phyloP scores from a whole-genome alignment of 2,797 vertebrate genomes.

The Triplophysa yarkandensis region DNA sequence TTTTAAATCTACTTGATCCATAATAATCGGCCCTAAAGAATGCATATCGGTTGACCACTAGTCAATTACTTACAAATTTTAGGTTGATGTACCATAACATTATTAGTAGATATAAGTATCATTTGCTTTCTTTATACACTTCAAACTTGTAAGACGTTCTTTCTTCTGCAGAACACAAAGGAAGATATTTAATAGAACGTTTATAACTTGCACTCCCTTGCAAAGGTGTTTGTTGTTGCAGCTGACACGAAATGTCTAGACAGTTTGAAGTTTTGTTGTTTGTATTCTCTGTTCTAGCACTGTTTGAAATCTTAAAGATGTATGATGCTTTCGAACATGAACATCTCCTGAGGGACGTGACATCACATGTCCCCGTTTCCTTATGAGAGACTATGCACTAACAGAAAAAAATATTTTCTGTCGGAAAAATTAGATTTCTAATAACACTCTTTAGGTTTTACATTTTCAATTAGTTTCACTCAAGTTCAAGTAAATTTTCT shows the following conservation, averaged over 20 bases:
- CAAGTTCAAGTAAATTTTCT: no score
- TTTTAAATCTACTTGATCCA: no score
- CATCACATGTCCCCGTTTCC: no score
- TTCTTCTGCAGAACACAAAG: no score
- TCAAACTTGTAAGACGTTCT: no score
- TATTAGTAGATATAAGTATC: no score
- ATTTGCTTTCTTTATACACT: no score
- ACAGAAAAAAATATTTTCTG: neutral
- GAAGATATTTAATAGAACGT: no score
- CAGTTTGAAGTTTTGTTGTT: neutral
- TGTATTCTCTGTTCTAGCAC: neutral
- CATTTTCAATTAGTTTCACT: slow-evolving; percentile 17
- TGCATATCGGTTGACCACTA: no score
- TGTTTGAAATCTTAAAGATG: neutral
- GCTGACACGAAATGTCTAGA: slow-evolving; percentile 1
- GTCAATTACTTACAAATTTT: neutral
- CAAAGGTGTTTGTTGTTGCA: slow-evolving; percentile 11
- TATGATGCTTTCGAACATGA: slow-evolving; percentile 11
- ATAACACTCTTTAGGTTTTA: slow-evolving; percentile 6
- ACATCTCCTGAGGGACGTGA: neutral
- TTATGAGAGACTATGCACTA: neutral
- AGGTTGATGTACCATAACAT: slow-evolving; percentile 3
- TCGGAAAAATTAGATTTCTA: neutral
- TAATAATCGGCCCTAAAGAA: no score
- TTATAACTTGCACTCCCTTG: no score